Evolutionary conservation across 2,113 vertebrate species (phyloP), one percentile per base, ranked within the genome.

Genomic region (Vulpes lagopus): DNA sequence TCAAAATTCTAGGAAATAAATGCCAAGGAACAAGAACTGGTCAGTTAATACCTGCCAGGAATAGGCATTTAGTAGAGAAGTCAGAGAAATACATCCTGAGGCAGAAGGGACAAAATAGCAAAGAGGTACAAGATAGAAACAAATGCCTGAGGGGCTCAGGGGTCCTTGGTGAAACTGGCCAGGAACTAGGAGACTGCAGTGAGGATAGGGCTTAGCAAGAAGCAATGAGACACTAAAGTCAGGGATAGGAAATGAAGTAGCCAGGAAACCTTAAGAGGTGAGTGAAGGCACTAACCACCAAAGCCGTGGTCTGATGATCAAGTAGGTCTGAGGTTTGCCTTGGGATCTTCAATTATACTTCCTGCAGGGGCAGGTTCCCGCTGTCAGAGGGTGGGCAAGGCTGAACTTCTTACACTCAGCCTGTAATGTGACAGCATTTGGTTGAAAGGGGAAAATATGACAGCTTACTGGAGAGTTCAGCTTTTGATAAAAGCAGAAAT

Each of bases 401-500:
- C 3, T 12, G 25, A 49, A 43, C 19, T 88, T 17, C 71, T 7
- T 53, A 22, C 67, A n/a, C 6, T 91, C 53, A 49, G 35, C 74
- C 17, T 73, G 30, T 65, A 64, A 74, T 3, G 25, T 59, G 95
- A 88, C n/a, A 51, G 30, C 27, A 27, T 73, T 59, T 59, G 22
- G 67, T 30, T 59, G 67, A 38, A 81, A 60, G 79, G 38, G 59
- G 51, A 74, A 73, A 86, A 65, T 16, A 59, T 1, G 38, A 11
- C 14, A 11, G 2, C 23, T 83, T 79, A 35, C 15, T n/a, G 11
- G 2, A 35, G 35, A 95, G 62, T 38, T 94, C 25, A 59, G 3
- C 25, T 74, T 80, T 55, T 86, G 27, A 94, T 62, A 83, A 89
- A 89, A 82, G 57, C 78, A 71, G 12, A 84, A 88, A 82, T 14